Evolutionary conservation across 92 coral and sea anemone genomes (phyloP), one percentile per base, ranked within the genome.

Genomic region (Heliopora coerulea): DNA sequence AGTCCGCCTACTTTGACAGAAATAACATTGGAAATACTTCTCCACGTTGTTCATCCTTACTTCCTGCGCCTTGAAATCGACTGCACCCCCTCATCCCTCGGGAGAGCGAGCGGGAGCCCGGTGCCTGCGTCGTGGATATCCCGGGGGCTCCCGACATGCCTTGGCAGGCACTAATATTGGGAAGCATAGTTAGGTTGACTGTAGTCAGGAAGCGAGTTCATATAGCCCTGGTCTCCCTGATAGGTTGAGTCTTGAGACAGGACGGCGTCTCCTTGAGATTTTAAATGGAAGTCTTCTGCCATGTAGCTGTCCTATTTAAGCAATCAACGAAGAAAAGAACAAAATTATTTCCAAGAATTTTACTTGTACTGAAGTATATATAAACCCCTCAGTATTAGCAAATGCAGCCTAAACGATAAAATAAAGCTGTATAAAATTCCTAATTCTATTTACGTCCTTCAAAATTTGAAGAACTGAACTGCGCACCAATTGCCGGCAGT

Each of bases 101-200:
- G 52, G 29, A 58, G 63, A 58, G 77, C 49, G 61, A 31, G 77
- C 21, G 77, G 63, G 77, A 50, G 60, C 49, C 75, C 77, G 8
- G 13, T 23, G 61, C 52, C 52, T 6, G 61, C 17, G 30, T 23
- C 30, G 31, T 56, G 61, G 61, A 5, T 12, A 7, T 23, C 30
- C 29, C 42, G 33, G 30, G 58, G 57, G 58, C 46, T 54, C 77
- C 77, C 68, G 44, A 59, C 74, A 64, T 59, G 79, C 81, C 82
- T 59, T 64, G 72, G 81, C 72, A 49, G 73, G 78, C 67, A 59
- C 48, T 73, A 95, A 79, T 95, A 95, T 79, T 95, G 99, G 85
- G 99, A 95, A 80, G 99, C 96, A 61, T 95, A 95, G 91, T 90
- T 95, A 20, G 99, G 99, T 80, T 95, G 99, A 78, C 96, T 90